Conservation (phyloP, 2,888 invertebrate species). For the Lepetodrilus schrolli region DNA sequence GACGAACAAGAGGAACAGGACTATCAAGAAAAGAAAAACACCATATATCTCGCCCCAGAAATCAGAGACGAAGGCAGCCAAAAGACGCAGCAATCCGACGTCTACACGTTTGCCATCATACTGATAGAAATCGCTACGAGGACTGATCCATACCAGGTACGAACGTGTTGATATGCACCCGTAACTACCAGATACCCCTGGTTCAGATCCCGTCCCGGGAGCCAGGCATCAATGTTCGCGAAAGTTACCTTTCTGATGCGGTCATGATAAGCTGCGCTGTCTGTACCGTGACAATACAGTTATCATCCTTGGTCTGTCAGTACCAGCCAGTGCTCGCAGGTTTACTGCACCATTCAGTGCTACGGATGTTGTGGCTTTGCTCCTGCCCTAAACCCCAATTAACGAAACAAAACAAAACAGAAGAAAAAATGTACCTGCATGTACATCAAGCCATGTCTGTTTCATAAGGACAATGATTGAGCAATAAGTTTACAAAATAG, state of each 20-base stretch:
- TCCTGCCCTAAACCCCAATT: neutral
- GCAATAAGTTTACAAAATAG: neutral
- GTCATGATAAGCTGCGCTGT: no score
- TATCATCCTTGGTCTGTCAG: no score
- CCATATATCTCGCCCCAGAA: constrained; percentile 65
- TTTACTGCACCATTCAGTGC: no score
- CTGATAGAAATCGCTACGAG: constrained; percentile 68
- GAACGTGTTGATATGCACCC: no score
- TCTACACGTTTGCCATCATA: constrained; percentile 66
- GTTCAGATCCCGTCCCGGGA: no score
- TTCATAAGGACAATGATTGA: neutral
- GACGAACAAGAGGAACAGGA: constrained; percentile 16
- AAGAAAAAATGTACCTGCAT: neutral
- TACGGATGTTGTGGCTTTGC: neutral
- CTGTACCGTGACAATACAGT: no score
- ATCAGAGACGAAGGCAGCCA: constrained; percentile 34
- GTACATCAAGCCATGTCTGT: neutral
- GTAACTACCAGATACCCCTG: no score
- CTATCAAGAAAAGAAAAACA: neutral
- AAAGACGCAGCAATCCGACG: constrained; percentile 43
- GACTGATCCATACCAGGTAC: constrained; percentile 67
- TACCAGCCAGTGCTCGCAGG: no score
- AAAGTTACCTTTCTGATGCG: no score
- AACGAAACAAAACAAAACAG: neutral
- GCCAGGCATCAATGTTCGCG: no score